These are phyloP conservation scores for Rhabdomys dilectus DNA, from an alignment of 2,113 vertebrate genomes.

Conservation along the genomic window DNA sequence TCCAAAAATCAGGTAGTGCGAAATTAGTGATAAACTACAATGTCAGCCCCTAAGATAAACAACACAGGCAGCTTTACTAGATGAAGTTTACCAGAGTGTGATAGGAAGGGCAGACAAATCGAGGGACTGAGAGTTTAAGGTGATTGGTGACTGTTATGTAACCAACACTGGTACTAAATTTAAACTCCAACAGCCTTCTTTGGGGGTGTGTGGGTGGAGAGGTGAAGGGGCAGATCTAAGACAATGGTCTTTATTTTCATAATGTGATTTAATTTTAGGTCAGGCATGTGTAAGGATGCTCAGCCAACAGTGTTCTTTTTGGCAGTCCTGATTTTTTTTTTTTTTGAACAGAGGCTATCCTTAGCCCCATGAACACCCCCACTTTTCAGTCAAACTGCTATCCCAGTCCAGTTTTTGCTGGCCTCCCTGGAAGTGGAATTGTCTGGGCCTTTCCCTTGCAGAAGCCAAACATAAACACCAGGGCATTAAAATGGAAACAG, in stretches of 20 bases:
- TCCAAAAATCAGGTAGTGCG: constrained; percentile 42
- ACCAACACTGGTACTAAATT: constrained; percentile 69
- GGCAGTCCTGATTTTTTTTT: constrained; percentile 64
- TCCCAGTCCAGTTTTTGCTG: constrained; percentile 83
- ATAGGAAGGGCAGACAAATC: constrained; percentile 76
- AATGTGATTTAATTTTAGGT: constrained; percentile 75
- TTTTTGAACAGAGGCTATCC: constrained; percentile 82
- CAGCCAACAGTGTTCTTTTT: constrained; percentile 71
- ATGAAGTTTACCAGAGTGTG: constrained; percentile 67
- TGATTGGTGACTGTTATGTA: constrained; percentile 63
- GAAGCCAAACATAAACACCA: constrained; percentile 89
- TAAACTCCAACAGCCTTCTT: constrained; percentile 60
- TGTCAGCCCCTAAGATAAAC: constrained; percentile 58
- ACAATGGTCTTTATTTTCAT: constrained; percentile 79
- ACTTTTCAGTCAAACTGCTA: constrained; percentile 86
- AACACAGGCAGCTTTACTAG: constrained; percentile 53
- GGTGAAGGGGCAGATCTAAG: constrained; percentile 72
- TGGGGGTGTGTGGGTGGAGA: constrained; percentile 74
- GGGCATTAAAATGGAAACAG: constrained; percentile 91
- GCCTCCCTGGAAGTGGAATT: constrained; percentile 87
- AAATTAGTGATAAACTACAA: constrained; percentile 57
- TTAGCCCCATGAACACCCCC: constrained; percentile 69
- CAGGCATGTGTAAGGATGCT: constrained; percentile 70
- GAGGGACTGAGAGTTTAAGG: constrained; percentile 49
- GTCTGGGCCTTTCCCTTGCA: constrained; percentile 87